Conservation (phyloP, 2,888 invertebrate species). For the Cloeon dipterum region DNA sequence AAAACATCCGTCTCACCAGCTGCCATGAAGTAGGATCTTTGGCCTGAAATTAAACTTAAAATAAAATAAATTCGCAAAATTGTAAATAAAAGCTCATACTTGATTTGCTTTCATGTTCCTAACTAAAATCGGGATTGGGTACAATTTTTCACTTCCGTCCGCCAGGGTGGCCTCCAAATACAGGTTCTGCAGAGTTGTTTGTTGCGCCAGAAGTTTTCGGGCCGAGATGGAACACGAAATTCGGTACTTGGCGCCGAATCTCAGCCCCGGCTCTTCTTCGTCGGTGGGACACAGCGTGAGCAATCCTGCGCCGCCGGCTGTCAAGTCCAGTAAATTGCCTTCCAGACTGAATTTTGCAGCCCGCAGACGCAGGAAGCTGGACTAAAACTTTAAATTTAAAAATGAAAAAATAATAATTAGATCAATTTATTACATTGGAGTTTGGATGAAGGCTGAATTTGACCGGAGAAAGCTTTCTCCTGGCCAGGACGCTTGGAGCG, state of each 20-base stretch:
- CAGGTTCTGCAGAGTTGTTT: slow-evolving; percentile 25
- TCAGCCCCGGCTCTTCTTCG: slow-evolving; percentile 13
- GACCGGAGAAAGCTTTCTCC: slow-evolving; percentile 18
- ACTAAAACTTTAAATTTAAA: slow-evolving; percentile 5
- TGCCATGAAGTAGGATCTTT: slow-evolving; percentile 31
- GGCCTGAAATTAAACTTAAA: too few relatives aligned
- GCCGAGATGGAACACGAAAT: slow-evolving; percentile 16
- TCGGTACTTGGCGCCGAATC: slow-evolving; percentile 19
- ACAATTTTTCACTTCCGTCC: slow-evolving; percentile 16
- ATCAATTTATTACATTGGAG: slow-evolving; percentile 15
- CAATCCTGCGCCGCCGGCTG: slow-evolving; percentile 3
- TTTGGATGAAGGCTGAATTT: slow-evolving; percentile 19
- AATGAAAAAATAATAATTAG: neutral
- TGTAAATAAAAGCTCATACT: slow-evolving; percentile 5
- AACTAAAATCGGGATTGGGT: slow-evolving; percentile 30
- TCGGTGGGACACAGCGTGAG: slow-evolving; percentile 14
- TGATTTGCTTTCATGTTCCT: slow-evolving; percentile 20
- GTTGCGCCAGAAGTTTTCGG: slow-evolving; percentile 16
- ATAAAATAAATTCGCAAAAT: neutral
- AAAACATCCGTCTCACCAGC: slow-evolving; percentile 40
- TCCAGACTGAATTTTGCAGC: neutral
- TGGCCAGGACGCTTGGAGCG: slow-evolving; percentile 18
- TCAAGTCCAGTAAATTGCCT: slow-evolving; percentile 3
- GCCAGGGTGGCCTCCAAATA: slow-evolving; percentile 21
- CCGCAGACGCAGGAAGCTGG: slow-evolving; percentile 7